phyloP scores from a whole-genome alignment of 2,797 vertebrate genomes.

The Sebastolobus altivelis region DNA sequence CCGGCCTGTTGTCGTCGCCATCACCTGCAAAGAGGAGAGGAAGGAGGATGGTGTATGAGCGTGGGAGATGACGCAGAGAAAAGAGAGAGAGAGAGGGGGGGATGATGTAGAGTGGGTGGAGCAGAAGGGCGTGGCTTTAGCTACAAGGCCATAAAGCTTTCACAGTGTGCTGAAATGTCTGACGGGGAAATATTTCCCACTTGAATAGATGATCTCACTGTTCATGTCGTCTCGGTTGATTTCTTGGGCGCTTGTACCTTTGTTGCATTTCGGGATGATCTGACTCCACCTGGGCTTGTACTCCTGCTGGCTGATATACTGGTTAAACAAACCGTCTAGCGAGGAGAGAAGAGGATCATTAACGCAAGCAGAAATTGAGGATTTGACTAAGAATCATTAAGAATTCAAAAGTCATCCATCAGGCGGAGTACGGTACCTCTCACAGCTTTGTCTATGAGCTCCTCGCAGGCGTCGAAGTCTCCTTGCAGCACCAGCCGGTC shows the following conservation, averaged over 20 bases:
- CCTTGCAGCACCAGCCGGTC: slow-evolving; percentile 96
- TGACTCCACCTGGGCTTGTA: slow-evolving; percentile 99
- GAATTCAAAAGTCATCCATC: background rate
- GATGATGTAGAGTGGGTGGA: background rate
- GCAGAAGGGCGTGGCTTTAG: slow-evolving; percentile 49
- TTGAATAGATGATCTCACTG: slow-evolving; percentile 73
- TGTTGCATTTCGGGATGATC: slow-evolving; percentile 98
- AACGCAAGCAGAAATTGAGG: background rate
- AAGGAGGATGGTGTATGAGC: slow-evolving; percentile 18
- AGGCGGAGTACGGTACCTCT: slow-evolving; percentile 84
- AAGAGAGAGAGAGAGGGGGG: background rate
- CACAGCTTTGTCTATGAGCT: slow-evolving; percentile 98
- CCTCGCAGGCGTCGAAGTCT: slow-evolving; percentile 97
- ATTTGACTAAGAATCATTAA: too few species aligned
- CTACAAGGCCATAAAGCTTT: background rate
- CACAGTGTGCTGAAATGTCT: slow-evolving; percentile 15
- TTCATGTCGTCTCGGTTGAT: slow-evolving; percentile 75
- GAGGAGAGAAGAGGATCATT: slow-evolving; percentile 24
- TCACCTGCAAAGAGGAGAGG: slow-evolving; percentile 85
- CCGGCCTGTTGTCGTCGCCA: slow-evolving; percentile 95
- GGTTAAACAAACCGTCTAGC: slow-evolving; percentile 97
- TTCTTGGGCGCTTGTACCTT: slow-evolving; percentile 88
- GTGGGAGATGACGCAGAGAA: slow-evolving; percentile 3
- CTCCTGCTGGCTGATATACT: slow-evolving; percentile 99
- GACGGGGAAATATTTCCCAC: slow-evolving; percentile 27